Percentiles rank a stretch among this genome's conserved stretches.
Conservation (phyloP, 2,888 invertebrate genomes). For the Amphipoea lucens region DNA sequence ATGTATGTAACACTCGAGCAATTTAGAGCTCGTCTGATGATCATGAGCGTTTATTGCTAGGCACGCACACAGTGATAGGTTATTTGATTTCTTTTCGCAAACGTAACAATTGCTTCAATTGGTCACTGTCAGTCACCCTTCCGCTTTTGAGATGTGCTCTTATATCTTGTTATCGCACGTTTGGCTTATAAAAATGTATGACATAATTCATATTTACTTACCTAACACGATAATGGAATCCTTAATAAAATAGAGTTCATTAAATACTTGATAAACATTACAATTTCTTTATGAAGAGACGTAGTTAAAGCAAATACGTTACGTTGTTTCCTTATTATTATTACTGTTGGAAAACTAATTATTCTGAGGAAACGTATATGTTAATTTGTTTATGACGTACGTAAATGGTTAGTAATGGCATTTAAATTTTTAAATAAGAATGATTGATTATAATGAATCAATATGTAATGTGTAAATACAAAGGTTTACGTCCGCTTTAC, state of each 20-base stretch:
- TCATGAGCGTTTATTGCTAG: conserved; percentile 66
- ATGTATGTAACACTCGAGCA: conserved; percentile 61
- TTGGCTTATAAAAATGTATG: conserved; percentile 43
- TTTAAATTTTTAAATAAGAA: conserved; percentile 49
- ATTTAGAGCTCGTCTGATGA: conserved; percentile 68
- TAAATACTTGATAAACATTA: conserved; percentile 32
- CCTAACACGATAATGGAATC: conserved; percentile 40
- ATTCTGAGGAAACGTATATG: conserved; percentile 38
- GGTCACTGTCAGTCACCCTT: conserved; percentile 74
- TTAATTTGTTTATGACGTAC: conserved; percentile 49
- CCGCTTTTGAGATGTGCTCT: conserved; percentile 70
- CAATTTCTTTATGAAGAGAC: conserved; percentile 53
- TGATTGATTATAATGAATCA: conserved; percentile 37
- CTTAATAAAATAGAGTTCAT: conserved; percentile 24
- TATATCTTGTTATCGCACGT: conserved; percentile 41
- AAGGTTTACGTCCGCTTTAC: conserved; percentile 57
- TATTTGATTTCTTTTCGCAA: conserved; percentile 75
- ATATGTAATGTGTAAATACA: conserved; percentile 34
- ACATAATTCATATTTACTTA: conserved; percentile 37
- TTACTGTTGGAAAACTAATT: conserved; percentile 43
- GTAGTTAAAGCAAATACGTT: conserved; percentile 37
- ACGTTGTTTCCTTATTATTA: conserved; percentile 51
- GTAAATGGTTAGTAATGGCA: conserved; percentile 31
- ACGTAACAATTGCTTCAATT: conserved; percentile 81
- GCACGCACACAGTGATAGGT: conserved; percentile 61